Evolutionary conservation across 1,140 invertebrate genomes (phyloP).

Genomic region (Steinernema khuongi): DNA sequence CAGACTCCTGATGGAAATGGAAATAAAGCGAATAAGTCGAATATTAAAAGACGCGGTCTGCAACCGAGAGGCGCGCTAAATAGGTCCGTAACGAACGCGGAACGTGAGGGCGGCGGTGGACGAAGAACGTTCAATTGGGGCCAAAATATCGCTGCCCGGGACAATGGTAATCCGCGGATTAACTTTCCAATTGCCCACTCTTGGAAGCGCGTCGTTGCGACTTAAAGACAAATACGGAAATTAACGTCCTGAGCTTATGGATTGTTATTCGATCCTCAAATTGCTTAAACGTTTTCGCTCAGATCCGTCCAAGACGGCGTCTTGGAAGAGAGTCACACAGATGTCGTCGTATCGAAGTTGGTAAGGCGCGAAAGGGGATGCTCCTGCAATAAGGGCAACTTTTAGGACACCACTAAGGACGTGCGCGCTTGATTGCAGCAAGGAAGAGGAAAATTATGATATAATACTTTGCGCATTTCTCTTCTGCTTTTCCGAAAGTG

Average conservation of each 20-base stretch:
- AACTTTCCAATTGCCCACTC: slow-evolving; percentile 14
- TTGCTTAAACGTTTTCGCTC: neutral
- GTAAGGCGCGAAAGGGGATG: too few species aligned
- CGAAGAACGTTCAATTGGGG: neutral
- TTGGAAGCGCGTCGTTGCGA: neutral
- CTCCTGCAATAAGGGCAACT: too few species aligned
- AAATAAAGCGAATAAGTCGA: too few species aligned
- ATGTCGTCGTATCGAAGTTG: too few species aligned
- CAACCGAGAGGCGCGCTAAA: too few species aligned
- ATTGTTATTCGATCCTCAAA: neutral
- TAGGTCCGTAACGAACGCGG: too few species aligned
- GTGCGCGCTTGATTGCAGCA: too few species aligned
- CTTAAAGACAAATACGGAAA: slow-evolving; percentile 1
- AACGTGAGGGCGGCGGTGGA: neutral
- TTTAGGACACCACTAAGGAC: too few species aligned
- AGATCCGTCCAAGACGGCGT: too few species aligned
- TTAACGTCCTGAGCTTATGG: neutral
- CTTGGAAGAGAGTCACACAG: neutral
- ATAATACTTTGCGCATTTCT: neutral
- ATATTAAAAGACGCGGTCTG: too few species aligned
- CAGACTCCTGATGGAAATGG: neutral
- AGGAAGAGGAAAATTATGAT: neutral
- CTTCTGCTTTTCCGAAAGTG: neutral
- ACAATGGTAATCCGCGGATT: slow-evolving; percentile 9
- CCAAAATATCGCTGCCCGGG: neutral